phyloP scores from a whole-genome alignment of 2,888 invertebrate species.

The Psylliodes chrysocephalus region DNA sequence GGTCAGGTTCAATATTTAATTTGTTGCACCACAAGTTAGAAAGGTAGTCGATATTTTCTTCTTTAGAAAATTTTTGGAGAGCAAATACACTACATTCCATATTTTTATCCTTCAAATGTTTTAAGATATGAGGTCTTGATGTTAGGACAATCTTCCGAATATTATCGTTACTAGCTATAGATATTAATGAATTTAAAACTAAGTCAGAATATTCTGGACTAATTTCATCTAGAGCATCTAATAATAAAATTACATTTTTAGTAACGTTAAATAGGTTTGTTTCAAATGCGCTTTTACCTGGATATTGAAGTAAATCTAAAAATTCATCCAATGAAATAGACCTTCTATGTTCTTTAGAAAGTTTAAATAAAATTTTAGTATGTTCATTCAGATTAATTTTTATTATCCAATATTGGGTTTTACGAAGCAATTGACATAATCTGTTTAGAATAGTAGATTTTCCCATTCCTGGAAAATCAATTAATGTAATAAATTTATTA shows the following conservation, averaged over 20 bases:
- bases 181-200: constrained; percentile 1
- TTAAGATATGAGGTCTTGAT: constrained; percentile 10
- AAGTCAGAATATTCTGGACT: constrained; percentile 17
- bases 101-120: neutral
- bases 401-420: constrained; percentile 1
- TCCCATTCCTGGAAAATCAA: constrained; percentile 19
- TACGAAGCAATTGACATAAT: neutral
- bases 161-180: neutral
- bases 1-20: too few species aligned
- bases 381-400: constrained; percentile 10
- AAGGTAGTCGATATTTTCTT: too few species aligned
- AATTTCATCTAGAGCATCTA: constrained; percentile 28
- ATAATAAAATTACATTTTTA: constrained; percentile 5
- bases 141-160: constrained; percentile 18
- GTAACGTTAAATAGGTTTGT: constrained; percentile 1
- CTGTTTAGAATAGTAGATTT: constrained; percentile 6
- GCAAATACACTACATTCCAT: neutral
- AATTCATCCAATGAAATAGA: neutral
- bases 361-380: neutral
- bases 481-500: constrained; percentile 12
- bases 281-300: neutral
- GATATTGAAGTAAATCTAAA: neutral
- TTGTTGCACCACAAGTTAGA: too few species aligned
- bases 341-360: neutral
- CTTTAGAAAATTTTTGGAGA: neutral